Conservation (phyloP, 2,113 vertebrate genomes). For the Ivindomyrus marchei region DNA sequence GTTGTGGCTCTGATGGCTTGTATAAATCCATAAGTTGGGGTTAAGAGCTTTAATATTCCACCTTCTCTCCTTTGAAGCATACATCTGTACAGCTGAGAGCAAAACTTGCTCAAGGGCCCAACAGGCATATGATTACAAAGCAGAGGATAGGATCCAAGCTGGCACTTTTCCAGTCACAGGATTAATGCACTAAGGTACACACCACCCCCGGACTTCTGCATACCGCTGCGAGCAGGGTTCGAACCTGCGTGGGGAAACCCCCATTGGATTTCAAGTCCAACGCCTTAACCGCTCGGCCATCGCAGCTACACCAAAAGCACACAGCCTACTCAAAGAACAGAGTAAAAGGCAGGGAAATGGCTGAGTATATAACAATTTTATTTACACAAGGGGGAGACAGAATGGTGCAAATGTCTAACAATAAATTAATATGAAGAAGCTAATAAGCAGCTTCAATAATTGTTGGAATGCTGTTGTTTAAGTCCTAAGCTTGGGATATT, state of each 20-base stretch:
- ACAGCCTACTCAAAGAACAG: neutral
- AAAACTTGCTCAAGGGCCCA: neutral
- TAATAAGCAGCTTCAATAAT: neutral
- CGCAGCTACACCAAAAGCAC: fast-evolving
- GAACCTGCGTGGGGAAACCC: neutral
- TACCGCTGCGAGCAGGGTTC: neutral
- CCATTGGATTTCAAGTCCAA: neutral
- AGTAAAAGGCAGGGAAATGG: neutral
- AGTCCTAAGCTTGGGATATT: neutral
- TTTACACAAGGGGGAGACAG: neutral
- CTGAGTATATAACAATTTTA: neutral
- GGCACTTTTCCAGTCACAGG: neutral
- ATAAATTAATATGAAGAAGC: neutral
- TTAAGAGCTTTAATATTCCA: neutral
- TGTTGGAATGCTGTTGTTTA: neutral
- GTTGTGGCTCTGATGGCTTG: neutral
- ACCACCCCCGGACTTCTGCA: neutral
- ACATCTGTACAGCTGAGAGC: neutral
- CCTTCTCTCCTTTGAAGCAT: neutral
- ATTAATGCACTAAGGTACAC: neutral
- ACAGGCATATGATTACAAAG: neutral
- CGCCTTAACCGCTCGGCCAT: neutral
- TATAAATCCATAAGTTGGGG: neutral
- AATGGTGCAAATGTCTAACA: neutral
- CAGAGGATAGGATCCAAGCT: neutral